Evolutionary conservation across 2,113 vertebrate species (phyloP).

Genomic region (Anoplopoma fimbria): DNA sequence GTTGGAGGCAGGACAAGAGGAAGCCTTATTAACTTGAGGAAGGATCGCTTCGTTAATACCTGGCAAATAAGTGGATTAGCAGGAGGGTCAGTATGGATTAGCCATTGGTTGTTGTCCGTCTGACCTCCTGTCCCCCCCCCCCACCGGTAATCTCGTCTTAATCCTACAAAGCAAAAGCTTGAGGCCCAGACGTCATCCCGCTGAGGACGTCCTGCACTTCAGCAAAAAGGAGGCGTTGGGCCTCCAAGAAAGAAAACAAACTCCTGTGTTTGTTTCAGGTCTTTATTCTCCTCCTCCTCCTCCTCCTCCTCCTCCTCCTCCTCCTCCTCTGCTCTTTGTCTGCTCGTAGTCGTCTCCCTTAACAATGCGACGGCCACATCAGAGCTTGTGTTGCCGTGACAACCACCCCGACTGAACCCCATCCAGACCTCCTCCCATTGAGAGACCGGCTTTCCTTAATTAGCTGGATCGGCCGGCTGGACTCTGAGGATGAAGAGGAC

Average conservation of each 20-base stretch:
- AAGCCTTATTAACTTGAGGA: conserved; percentile 64
- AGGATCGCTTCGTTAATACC: conserved; percentile 68
- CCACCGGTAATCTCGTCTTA: neutral
- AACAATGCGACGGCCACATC: conserved; percentile 32
- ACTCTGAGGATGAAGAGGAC: no score
- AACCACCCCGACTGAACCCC: conserved; percentile 29
- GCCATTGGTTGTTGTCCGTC: conserved; percentile 1
- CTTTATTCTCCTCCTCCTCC: neutral
- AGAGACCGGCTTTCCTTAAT: conserved; percentile 47
- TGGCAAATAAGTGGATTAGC: conserved; percentile 77
- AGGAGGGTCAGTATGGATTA: conserved; percentile 68
- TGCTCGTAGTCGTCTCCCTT: neutral
- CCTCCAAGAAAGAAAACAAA: no score
- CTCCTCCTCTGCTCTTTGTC: conserved; percentile 3
- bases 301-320: neutral
- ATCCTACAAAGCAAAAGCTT: no score
- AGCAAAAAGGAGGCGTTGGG: no score
- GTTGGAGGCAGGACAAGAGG: conserved; percentile 5
- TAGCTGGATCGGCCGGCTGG: no score
- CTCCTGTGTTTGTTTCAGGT: no score
- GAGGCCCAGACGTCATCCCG: no score
- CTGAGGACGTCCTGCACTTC: no score
- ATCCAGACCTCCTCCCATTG: conserved; percentile 7
- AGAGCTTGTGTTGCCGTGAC: conserved; percentile 59
- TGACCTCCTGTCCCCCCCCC: conserved; percentile 18